phyloP scores from a whole-genome alignment of 2,797 vertebrate species.

The Crypturellus tataupa region DNA sequence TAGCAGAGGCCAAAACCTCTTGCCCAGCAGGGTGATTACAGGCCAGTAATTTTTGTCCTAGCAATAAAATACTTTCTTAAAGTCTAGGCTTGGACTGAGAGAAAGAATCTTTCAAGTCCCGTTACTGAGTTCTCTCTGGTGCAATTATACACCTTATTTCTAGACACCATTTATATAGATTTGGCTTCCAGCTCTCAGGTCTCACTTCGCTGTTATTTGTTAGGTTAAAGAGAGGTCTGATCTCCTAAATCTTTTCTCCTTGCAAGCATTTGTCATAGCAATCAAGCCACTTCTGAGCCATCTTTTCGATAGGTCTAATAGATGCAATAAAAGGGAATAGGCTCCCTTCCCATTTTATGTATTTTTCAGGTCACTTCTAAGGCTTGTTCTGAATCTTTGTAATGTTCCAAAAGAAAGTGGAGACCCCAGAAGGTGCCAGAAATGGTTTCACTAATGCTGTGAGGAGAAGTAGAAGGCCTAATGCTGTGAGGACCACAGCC shows the following conservation, averaged over 20 bases:
- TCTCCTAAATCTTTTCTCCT: not conserved
- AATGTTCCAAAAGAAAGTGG: constrained; percentile 6
- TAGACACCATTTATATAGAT: constrained; percentile 6
- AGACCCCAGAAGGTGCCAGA: not conserved
- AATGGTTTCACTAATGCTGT: not conserved
- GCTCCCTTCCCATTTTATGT: constrained; percentile 2
- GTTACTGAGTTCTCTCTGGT: not conserved
- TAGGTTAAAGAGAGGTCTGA: constrained; percentile 38
- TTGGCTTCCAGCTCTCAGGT: constrained; percentile 4
- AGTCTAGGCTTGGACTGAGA: not conserved
- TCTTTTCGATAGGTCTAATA: constrained; percentile 51
- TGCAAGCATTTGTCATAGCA: not conserved
- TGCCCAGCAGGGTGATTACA: not conserved
- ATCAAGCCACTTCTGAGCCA: constrained; percentile 29
- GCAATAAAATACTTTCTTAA: not conserved
- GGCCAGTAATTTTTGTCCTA: not conserved
- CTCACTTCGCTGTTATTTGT: constrained; percentile 13
- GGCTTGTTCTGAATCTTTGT: constrained; percentile 6
- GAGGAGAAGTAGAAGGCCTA: not conserved
- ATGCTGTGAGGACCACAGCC: not conserved
- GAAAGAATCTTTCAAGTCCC: not conserved
- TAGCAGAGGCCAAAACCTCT: not conserved
- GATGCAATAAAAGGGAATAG: constrained; percentile 27
- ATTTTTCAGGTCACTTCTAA: constrained; percentile 27
- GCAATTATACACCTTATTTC: constrained; percentile 29